Evolutionary conservation across 2,113 vertebrate species (phyloP).

Genomic region (Ophthalmolycus amberensis): DNA sequence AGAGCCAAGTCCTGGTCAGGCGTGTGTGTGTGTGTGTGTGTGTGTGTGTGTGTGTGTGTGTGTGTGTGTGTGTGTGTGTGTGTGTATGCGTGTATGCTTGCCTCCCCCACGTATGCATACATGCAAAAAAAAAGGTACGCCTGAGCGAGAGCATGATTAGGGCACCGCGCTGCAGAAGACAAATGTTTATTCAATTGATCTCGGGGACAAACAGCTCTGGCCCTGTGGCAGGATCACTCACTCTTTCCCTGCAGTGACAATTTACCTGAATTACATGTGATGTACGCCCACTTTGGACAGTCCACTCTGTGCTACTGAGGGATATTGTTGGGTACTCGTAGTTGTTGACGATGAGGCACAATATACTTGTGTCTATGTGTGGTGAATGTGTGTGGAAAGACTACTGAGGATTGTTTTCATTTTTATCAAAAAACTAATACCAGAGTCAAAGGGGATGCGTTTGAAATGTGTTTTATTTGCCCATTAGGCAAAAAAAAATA

Average conservation of each 20-base stretch:
- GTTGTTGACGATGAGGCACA: not conserved
- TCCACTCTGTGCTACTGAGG: not conserved
- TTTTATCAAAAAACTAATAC: not conserved
- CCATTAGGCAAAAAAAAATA: not conserved
- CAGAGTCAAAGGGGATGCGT: not conserved
- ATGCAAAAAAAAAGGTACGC: constrained; percentile 50
- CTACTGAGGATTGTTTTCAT: not conserved
- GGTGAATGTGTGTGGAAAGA: not conserved
- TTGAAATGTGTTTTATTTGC: not conserved
- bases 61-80: constrained; percentile 4
- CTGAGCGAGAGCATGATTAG: constrained; percentile 39
- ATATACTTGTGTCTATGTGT: not conserved
- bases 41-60: not conserved
- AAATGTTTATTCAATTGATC: constrained; percentile 83
- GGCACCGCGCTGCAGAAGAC: constrained; percentile 42
- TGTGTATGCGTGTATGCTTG: constrained; percentile 4
- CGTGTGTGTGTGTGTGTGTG: not conserved
- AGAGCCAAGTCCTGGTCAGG: constrained; percentile 4
- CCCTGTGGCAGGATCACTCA: constrained; percentile 38
- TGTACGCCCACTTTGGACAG: not conserved
- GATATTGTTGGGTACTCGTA: not conserved
- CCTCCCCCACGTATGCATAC: constrained; percentile 50
- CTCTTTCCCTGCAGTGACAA: constrained; percentile 20
- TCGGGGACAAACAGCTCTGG: constrained; percentile 72
- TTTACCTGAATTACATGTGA: constrained; percentile 13